phyloP scores from a whole-genome alignment of 2,888 invertebrate genomes.

The Pterostichus madidus region DNA sequence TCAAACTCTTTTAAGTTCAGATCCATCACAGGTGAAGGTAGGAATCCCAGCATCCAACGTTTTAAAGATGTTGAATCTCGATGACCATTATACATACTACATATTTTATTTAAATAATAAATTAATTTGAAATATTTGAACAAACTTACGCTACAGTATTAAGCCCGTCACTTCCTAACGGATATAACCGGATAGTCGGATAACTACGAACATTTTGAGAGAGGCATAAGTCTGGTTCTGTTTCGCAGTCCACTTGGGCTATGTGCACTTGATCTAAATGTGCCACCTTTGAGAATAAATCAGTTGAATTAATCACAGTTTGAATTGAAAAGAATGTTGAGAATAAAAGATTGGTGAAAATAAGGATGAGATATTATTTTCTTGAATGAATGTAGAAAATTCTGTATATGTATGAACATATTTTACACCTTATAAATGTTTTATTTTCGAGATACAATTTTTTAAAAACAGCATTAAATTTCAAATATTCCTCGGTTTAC shows the following conservation, averaged over 20 bases:
- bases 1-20: slow-evolving; percentile 77
- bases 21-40: slow-evolving; percentile 80
- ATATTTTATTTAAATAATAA: slow-evolving; percentile 52
- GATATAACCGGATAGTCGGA: slow-evolving; percentile 85
- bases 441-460: too few species aligned
- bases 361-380: too few species aligned
- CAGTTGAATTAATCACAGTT: too few species aligned
- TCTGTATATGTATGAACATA: too few species aligned
- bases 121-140: slow-evolving; percentile 37
- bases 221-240: slow-evolving; percentile 80
- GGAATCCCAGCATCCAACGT: slow-evolving; percentile 82
- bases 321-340: too few species aligned
- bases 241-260: slow-evolving; percentile 84
- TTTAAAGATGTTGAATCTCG: slow-evolving; percentile 82
- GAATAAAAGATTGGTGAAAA: too few species aligned
- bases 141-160: slow-evolving; percentile 78
- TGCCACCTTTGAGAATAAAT: slow-evolving; percentile 75
- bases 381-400: too few species aligned
- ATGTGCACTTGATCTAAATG: slow-evolving; percentile 79
- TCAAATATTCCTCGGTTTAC: too few species aligned
- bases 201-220: slow-evolving; percentile 82
- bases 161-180: slow-evolving; percentile 79
- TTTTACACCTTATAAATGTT: too few species aligned
- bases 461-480: too few species aligned
- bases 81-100: slow-evolving; percentile 81